Conservation (phyloP, 2,888 invertebrate species). For the Emmelina monodactyla region DNA sequence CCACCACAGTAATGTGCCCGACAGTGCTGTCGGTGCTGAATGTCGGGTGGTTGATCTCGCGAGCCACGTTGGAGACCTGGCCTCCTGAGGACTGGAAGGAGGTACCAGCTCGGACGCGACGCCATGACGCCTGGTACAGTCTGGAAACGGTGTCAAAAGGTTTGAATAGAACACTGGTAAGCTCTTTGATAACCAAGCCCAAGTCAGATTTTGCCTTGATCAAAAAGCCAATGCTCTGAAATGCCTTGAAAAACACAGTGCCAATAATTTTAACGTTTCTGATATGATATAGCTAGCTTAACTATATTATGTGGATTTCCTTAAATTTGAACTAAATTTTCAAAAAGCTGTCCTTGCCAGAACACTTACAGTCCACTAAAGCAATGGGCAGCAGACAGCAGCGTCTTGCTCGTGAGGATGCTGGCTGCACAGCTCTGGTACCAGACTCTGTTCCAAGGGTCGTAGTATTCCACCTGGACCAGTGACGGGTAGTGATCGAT, state of each 20-base stretch:
- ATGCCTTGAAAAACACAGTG: background rate
- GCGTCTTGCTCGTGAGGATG: slow-evolving; percentile 22
- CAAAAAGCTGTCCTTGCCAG: background rate
- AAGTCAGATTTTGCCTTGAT: background rate
- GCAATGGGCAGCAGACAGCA: slow-evolving; percentile 34
- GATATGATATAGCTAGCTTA: too few species aligned
- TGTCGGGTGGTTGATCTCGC: slow-evolving; percentile 20
- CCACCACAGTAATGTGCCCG: slow-evolving; percentile 29
- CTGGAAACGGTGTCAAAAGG: slow-evolving; percentile 17
- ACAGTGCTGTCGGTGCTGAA: slow-evolving; percentile 16
- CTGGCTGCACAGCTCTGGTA: slow-evolving; percentile 25
- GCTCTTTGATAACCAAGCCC: background rate
- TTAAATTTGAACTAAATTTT: too few species aligned
- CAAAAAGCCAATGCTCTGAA: background rate
- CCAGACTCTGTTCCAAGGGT: slow-evolving; percentile 19
- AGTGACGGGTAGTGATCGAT: slow-evolving; percentile 25
- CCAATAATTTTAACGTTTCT: too few species aligned
- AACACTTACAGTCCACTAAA: slow-evolving; percentile 25
- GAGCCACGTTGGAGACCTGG: slow-evolving; percentile 11
- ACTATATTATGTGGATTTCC: too few species aligned
- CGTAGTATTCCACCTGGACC: slow-evolving; percentile 25
- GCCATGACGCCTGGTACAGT: slow-evolving; percentile 17
- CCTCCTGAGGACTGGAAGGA: slow-evolving; percentile 31
- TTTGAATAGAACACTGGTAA: background rate
- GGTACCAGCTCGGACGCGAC: slow-evolving; percentile 33